Base-by-base conservation (phyloP, 2,113 vertebrate species). In the Dipodomys spectabilis region DNA sequence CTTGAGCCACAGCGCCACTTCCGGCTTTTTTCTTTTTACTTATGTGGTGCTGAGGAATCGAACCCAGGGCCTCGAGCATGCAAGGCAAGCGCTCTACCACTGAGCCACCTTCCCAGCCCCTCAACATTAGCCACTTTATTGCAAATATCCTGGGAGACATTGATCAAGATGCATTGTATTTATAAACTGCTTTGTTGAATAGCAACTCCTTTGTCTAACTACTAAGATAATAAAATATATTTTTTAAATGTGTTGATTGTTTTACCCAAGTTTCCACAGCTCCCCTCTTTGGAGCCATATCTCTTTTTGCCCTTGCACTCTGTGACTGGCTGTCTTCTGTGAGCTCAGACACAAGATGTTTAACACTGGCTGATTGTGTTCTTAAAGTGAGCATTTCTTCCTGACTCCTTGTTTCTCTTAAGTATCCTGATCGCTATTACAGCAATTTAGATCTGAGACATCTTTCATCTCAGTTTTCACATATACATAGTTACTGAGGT, bases 381-480 rank as follows among this genome's bases (percentile, higher is more conserved):
- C 65, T 69, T 69, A 62, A 91, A 80, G 62, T 84, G 35, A 94
- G 4, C 11, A 13, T 78, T 64, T 82, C 64, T 72, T 82, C 20
- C 53, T 78, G 18, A 81, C 16, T 95, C n/a, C 23, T n/a, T 22
- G 27, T 62, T 92, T 81, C 32, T 77, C 2, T 78, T 82, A 9
- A 30, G 57, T 69, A 18, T 81, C 67, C 32, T 28, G 32, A 83
- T 78, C 22, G 57, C 75, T 85, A 80, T 62, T 86, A 60, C 20
- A 72, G 12, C 60, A 78, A 90, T 95, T 90, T 78, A 79, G 65
- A 81, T 23, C 74, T 92, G 53, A 93, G 81, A 71, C 92, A 77
- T 32, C 35, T 85, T 85, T 72, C 6, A 65, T 77, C 25, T 74
- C 23, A 49, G 72, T 86, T 94, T 95, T 80, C 45, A 53, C 39